Base-by-base conservation (phyloP, 1,140 invertebrate genomes). In the Bombus confusus region DNA sequence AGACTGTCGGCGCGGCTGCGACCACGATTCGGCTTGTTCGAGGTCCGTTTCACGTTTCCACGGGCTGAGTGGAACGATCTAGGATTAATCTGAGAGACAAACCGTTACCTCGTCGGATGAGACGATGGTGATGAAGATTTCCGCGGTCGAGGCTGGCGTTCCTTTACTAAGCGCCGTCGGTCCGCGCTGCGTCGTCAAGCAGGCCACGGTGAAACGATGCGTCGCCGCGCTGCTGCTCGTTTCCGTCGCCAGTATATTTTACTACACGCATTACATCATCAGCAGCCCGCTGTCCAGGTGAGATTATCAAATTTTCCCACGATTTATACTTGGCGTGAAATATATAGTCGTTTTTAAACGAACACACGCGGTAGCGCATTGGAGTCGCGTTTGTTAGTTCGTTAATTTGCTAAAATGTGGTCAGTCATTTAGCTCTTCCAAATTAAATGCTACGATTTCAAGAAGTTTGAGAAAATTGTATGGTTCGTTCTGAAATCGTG, bases 191-290 rank as follows among this genome's bases (percentile, higher is more conserved):
- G 94, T 97, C 87, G 95, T 96, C 79, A 96, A 96, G 90, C 96
- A 96, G 91, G 95, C 97, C 88, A 97, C 97, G 89, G 96, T 97
- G 86, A 97, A 96, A 93, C 96, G 97, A 87, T 97, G 97, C 93
- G 97, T 97, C 88, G 95, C 96, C 77, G 96, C 96, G 71, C 95
- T 97, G 84, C 95, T 97, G 86, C 94, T 97, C 90, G 95, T 97
- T 86, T 97, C 97, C 88, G 92, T 97, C 91, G 95, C 96, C 91
- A 97, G 96, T 87, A 97, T 97, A 93, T 96, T 97, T 92, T 97
- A 97, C 94, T 97, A 97, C 94, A 97, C 96, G 41, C 96, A 97
- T 93, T 97, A 97, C 91, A 96, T 97, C 88, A 96, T 96, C 93
- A 97, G 96, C 91, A 96, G 95, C 91, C 96, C 97, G n/a, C 95